A percentile compares a stretch with the other conserved stretches of the same genome.
These are phyloP conservation scores for Hirtodrosophila trivittata DNA, from an alignment of 2,888 invertebrate genomes.

Conservation along the genomic window DNA sequence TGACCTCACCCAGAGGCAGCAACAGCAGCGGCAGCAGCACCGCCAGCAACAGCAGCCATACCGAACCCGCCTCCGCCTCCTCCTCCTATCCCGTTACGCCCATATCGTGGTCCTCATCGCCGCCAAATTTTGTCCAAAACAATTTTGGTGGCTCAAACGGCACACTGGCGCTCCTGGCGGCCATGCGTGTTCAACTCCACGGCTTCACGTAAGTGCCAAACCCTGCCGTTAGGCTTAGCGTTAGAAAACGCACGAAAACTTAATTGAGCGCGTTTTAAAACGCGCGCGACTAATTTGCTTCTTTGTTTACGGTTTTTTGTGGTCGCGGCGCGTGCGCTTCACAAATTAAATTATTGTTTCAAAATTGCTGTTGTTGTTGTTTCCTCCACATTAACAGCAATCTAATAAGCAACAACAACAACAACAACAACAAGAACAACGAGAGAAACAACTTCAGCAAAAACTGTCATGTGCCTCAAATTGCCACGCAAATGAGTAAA, in stretches of 20 bases:
- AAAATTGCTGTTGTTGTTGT: conserved; percentile 13
- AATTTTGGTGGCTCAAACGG: conserved; percentile 43
- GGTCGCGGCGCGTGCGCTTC: conserved; percentile 58
- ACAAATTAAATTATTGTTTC: conserved; percentile 46
- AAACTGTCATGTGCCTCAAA: conserved; percentile 77
- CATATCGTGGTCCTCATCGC: conserved; percentile 65
- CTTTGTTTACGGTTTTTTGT: neutral
- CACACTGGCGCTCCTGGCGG: conserved; percentile 52
- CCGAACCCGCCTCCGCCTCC: conserved; percentile 16
- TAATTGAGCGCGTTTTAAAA: conserved; percentile 28
- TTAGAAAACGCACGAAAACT: conserved; percentile 3
- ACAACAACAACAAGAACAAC: conserved; percentile 21
- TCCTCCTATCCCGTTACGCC: conserved; percentile 75
- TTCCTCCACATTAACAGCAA: conserved; percentile 19
- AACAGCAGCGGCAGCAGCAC: conserved; percentile 21
- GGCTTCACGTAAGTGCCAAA: conserved; percentile 68
- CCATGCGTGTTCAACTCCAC: conserved; percentile 54
- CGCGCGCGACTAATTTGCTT: conserved; percentile 8
- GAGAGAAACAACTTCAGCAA: conserved; percentile 13
- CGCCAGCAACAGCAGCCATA: conserved; percentile 20
- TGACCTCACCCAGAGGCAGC: conserved; percentile 39
- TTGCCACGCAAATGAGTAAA: conserved; percentile 75
- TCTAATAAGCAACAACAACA: conserved; percentile 46
- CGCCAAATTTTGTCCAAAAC: conserved; percentile 56
- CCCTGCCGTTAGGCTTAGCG: too few species aligned